Conservation (phyloP, 2,113 vertebrate species). For the Heliornis fulica region DNA sequence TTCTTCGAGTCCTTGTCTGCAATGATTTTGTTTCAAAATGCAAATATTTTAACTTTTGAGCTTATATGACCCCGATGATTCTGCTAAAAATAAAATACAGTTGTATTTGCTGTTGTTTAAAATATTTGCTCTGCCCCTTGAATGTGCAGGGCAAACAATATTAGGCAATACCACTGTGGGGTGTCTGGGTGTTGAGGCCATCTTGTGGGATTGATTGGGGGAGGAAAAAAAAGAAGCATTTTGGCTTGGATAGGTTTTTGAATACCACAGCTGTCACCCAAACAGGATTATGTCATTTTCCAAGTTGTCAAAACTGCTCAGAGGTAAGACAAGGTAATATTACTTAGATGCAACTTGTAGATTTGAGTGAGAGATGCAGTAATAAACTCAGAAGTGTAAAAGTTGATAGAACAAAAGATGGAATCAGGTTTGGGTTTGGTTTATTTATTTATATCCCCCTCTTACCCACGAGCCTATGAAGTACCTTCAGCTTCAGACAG, state of each 20-base stretch:
- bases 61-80: background rate
- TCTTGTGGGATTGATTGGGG: background rate
- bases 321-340: background rate
- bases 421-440: background rate
- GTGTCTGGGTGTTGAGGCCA: background rate
- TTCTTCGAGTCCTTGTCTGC: background rate
- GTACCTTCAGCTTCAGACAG: background rate
- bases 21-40: background rate
- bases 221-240: background rate
- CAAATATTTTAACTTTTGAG: slow-evolving; percentile 13
- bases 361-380: background rate
- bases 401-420: background rate
- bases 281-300: background rate
- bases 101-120: background rate
- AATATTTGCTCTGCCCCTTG: background rate
- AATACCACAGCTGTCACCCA: background rate
- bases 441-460: background rate
- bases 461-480: background rate
- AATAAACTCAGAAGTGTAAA: background rate
- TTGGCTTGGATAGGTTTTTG: background rate
- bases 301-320: background rate
- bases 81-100: background rate
- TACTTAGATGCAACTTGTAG: background rate
- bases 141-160: background rate
- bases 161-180: background rate